Conservation (phyloP, 53 echinoderm and acorn worm species). For the Henricia sp. region DNA sequence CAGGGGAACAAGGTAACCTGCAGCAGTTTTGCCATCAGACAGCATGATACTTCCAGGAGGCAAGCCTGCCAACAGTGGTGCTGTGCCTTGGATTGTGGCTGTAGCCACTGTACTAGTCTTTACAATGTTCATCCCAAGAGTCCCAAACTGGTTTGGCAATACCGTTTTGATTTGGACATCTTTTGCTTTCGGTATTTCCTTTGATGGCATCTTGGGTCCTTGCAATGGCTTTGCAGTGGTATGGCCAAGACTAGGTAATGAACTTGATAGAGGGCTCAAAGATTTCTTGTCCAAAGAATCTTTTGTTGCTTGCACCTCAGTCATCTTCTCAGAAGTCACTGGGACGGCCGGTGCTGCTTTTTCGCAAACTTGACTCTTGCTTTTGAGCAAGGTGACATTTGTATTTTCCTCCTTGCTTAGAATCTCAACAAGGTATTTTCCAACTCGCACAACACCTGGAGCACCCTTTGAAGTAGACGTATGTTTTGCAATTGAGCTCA, state of each 20-base stretch:
- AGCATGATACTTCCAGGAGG: conserved; percentile 46
- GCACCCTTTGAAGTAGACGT: conserved; percentile 1
- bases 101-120: conserved; percentile 14
- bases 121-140: not conserved
- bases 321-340: not conserved
- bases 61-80: conserved; percentile 24
- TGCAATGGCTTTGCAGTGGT: too few relatives aligned
- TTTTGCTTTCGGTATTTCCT: too few relatives aligned
- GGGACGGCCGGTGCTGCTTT: not conserved
- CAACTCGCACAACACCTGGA: conserved; percentile 42
- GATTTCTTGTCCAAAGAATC: not conserved
- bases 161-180: too few relatives aligned
- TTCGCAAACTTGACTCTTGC: not conserved
- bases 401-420: conserved; percentile 31
- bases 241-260: too few relatives aligned
- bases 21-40: conserved; percentile 33
- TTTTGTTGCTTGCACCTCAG: not conserved
- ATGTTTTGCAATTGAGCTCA: conserved; percentile 57
- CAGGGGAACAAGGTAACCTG: conserved; percentile 36
- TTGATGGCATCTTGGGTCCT: not conserved
- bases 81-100: not conserved
- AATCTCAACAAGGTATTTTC: conserved; percentile 61
- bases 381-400: not conserved
- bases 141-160: not conserved
- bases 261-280: too few relatives aligned